These are phyloP conservation scores for Holcopasites calliopsidis DNA, from an alignment of 1,140 invertebrate species.

Conservation along the genomic window DNA sequence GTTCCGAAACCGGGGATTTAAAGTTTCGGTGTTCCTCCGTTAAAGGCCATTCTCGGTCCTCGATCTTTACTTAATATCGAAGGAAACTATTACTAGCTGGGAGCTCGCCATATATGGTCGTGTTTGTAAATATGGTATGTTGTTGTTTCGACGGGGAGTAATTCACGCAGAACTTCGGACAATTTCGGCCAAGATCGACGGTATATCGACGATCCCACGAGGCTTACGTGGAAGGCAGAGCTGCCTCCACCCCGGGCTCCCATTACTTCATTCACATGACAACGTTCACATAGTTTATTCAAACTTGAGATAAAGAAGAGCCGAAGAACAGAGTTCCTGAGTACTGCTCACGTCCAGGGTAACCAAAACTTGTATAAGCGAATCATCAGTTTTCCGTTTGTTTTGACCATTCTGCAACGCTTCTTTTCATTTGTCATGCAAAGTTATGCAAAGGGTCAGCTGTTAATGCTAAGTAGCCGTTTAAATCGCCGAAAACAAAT, in stretches of 20 bases:
- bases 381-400: too few relatives aligned
- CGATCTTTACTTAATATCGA: slow-evolving; percentile 7
- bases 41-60: neutral
- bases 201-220: slow-evolving; percentile 57
- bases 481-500: too few relatives aligned
- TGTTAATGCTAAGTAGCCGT: too few relatives aligned
- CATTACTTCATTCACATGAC: slow-evolving; percentile 26
- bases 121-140: slow-evolving; percentile 76
- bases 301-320: neutral
- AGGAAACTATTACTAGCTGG: slow-evolving; percentile 64
- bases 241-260: slow-evolving; percentile 19
- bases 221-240: slow-evolving; percentile 65
- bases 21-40: slow-evolving; percentile 18
- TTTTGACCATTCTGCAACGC: too few relatives aligned
- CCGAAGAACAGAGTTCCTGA: slow-evolving; percentile 22
- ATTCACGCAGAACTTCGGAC: slow-evolving; percentile 58
- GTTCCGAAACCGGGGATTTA: neutral
- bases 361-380: neutral
- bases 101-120: slow-evolving; percentile 71
- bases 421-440: neutral
- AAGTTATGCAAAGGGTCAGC: too few relatives aligned
- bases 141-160: slow-evolving; percentile 61
- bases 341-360: slow-evolving; percentile 21
- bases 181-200: slow-evolving; percentile 66
- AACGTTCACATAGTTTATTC: slow-evolving; percentile 15